A percentile compares a stretch with the other conserved stretches of the same genome.
Evolutionary conservation across 2,113 vertebrate genomes (phyloP).

Genomic region (Cynopterus brachyotis): DNA sequence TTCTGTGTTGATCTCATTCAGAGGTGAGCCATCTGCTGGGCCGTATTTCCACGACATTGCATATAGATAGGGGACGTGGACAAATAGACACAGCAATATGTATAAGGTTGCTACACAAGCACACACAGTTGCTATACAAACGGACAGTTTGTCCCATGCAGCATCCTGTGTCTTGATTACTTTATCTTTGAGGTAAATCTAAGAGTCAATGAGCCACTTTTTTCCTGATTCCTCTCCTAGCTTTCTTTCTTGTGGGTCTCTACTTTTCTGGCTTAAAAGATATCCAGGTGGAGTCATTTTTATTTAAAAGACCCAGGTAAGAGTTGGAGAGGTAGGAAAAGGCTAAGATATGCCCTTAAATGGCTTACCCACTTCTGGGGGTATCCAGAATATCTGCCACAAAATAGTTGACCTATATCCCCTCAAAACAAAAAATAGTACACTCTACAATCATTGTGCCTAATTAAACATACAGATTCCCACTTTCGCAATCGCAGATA

Average conservation of each 20-base stretch:
- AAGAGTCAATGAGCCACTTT: not conserved
- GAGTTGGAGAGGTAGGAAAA: not conserved
- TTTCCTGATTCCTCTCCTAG: not conserved
- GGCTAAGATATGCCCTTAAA: not conserved
- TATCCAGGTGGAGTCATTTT: not conserved
- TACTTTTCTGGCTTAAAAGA: not conserved
- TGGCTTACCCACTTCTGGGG: not conserved
- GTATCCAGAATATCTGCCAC: not conserved
- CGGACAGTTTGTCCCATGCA: not conserved
- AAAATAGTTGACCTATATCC: not conserved
- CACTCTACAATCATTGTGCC: not conserved
- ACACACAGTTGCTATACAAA: not conserved
- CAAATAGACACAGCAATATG: not conserved
- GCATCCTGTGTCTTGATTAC: not conserved
- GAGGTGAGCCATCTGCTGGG: conserved; percentile 64
- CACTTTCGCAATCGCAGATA: not conserved
- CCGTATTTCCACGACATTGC: not conserved
- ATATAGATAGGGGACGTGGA: not conserved
- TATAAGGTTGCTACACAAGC: not conserved
- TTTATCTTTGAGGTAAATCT: not conserved
- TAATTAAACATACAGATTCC: not conserved
- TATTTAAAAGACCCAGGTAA: not conserved
- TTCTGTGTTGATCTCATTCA: not conserved
- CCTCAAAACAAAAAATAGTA: not conserved
- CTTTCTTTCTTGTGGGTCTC: not conserved